Base-by-base conservation (phyloP, 2,888 invertebrate species). In the Drosophila pseudotakahashii region DNA sequence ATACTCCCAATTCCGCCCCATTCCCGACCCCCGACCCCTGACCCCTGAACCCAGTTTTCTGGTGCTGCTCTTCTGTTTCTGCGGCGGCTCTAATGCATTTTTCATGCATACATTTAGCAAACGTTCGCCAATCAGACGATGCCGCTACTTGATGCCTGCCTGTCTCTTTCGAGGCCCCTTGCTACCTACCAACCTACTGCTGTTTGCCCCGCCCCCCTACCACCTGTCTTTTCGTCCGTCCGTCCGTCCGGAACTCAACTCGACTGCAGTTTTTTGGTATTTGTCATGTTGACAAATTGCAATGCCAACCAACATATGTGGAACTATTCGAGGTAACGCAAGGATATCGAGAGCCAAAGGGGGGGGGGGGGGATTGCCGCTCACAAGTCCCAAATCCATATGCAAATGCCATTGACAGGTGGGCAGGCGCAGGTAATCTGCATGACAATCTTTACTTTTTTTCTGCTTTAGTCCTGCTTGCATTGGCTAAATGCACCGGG, bases 31-130 rank as follows among this genome's bases (percentile, higher is more conserved):
- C 16, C 10, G 16, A 41, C 16, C 16, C 41, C 41, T 10, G 42
- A 42, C 23, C 42, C 19, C 42, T 9, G 37, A 39, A 10, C n/a
- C 37, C 36, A 19, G 30, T 19, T 36, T 36, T 66, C 67, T 16
- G 44, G 13, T 51, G 30, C 58, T 30, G 53, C 53, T 64, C 61
- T 48, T 64, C 53, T 73, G 73, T 50, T 54, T 75, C 59, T 67
- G 74, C 16, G 16, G 59, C 64, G 63, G 62, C 66, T 79, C 73
- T 82, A 85, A 85, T 81, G 85, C 85, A 82, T 85, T 81, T 81
- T 81, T 77, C 81, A 81, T 85, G 85, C 81, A 85, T 79, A 79
- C 75, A 79, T 81, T 81, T 75, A 76, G 73, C 63, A 70, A 76
- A 51, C 69, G 34, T 75, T 78, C 83, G 64, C 78, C 79, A 79